Conservation (phyloP, 2,888 invertebrate species). For the Coelopa pilipes region DNA sequence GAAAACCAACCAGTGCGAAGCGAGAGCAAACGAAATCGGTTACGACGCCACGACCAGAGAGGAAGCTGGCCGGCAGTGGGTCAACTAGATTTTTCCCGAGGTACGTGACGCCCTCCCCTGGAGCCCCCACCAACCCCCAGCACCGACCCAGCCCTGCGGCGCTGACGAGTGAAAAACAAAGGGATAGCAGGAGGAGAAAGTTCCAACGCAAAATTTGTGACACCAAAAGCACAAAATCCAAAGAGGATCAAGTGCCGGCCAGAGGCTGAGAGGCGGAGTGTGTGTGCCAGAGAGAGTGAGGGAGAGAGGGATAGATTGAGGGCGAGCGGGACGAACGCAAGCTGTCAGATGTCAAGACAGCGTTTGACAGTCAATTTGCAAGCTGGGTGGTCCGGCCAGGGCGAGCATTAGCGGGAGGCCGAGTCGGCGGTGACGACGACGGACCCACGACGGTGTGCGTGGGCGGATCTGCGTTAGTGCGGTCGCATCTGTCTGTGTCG, state of each 20-base stretch:
- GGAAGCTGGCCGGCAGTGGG: too few relatives aligned
- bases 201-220: background rate
- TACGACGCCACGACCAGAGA: too few relatives aligned
- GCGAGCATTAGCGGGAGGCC: background rate
- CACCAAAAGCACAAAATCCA: background rate
- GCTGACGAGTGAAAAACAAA: background rate
- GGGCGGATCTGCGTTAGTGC: background rate
- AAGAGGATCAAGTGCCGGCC: background rate
- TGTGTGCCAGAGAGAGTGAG: too few relatives aligned
- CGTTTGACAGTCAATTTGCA: slow-evolving; percentile 23
- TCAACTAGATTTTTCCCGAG: too few relatives aligned
- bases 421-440: background rate
- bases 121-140: too few relatives aligned
- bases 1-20: background rate
- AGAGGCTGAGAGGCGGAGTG: background rate
- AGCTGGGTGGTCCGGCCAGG: background rate
- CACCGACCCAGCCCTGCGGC: too few relatives aligned
- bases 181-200: background rate
- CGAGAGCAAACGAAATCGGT: background rate
- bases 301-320: too few relatives aligned
- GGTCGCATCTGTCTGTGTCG: background rate
- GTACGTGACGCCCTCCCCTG: too few relatives aligned
- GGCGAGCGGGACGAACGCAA: background rate
- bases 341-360: slow-evolving; percentile 23
- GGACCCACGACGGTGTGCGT: background rate